Percentiles rank a stretch among this genome's conserved stretches.
Conservation (phyloP, 2,113 vertebrate genomes). For the Epinephelus lanceolatus region DNA sequence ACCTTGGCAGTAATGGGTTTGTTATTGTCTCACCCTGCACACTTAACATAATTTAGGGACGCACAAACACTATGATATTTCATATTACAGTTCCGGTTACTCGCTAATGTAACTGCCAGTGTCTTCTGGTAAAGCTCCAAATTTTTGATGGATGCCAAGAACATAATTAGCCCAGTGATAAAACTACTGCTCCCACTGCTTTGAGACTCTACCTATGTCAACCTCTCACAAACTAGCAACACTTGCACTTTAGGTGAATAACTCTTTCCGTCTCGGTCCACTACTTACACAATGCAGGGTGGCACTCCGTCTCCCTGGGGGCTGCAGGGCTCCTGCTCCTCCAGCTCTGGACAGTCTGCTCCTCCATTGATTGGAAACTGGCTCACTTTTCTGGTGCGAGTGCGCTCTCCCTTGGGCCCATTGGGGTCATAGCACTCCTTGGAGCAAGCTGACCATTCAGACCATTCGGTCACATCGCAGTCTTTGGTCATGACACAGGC, state of each 20-base stretch:
- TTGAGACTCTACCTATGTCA: too few relatives aligned
- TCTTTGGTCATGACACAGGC: constrained; percentile 93
- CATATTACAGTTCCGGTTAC: too few relatives aligned
- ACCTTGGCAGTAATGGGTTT: too few relatives aligned
- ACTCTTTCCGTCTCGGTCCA: neutral
- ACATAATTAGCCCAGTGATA: too few relatives aligned
- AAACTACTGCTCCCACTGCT: too few relatives aligned
- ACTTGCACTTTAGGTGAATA: neutral
- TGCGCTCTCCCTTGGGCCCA: constrained; percentile 87
- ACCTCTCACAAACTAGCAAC: too few relatives aligned
- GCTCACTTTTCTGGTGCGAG: constrained; percentile 87
- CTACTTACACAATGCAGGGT: constrained; percentile 91
- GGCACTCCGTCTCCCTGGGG: constrained; percentile 86
- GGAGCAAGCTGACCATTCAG: constrained; percentile 93
- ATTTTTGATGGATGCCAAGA: too few relatives aligned
- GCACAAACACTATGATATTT: too few relatives aligned
- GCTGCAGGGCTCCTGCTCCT: constrained; percentile 90
- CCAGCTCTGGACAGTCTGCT: constrained; percentile 88
- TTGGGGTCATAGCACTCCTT: constrained; percentile 89
- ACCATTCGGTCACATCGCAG: constrained; percentile 94
- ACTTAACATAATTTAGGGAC: too few relatives aligned
- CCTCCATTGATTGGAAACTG: constrained; percentile 90
- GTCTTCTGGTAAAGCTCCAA: too few relatives aligned
- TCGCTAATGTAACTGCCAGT: too few relatives aligned
- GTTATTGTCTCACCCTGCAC: too few relatives aligned